Evolutionary conservation across 2,888 invertebrate genomes (phyloP), one percentile per base, ranked within the genome.

Genomic region (Eucriotettix oculatus): DNA sequence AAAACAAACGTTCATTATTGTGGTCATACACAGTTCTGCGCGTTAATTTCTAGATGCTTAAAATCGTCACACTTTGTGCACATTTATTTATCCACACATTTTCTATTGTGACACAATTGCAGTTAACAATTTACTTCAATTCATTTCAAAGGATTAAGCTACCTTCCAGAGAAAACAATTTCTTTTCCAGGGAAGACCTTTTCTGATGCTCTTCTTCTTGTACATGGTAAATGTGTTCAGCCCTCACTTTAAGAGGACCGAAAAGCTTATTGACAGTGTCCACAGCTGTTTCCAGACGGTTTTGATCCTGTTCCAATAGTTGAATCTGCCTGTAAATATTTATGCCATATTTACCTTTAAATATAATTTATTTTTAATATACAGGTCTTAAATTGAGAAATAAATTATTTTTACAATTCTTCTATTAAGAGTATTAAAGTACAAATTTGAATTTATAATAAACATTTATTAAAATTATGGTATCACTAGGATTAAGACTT

Each of bases 221-320:
- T 5, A 48, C 12, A n/a, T 48, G n/a, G 48, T 48, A 14, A 12
- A 48, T n/a, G 9, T n/a, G 48, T n/a, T 48, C 48, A 48, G 48
- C 48, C 12, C n/a, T 48, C 48, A 48, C 2, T n/a, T 48, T 12
- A n/a, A 48, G 12, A 14, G 12, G 48, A 14, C 5, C 2, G 48
- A 12, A 48, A 48, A 48, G n/a, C 9, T 57, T 59, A 5, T 57
- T 43, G 12, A 57, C 48, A 42, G 17, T 54, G 48, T 59, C 57
- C 11, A 61, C 54, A 10, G 57, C 41, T 54, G 42, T 42, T 52
- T 56, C 42, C 10, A 61, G 42, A 10, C 57, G 54, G 54, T 59
- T 59, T 10, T 61, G 61, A 52, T 61, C 61, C 29, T 59, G 44
- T 43, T 54, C 57, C n/a, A 61, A 53, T 12, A 16, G 40, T 17